Base-by-base conservation (phyloP, 1,140 invertebrate species). In the Eupeodes corollae region DNA sequence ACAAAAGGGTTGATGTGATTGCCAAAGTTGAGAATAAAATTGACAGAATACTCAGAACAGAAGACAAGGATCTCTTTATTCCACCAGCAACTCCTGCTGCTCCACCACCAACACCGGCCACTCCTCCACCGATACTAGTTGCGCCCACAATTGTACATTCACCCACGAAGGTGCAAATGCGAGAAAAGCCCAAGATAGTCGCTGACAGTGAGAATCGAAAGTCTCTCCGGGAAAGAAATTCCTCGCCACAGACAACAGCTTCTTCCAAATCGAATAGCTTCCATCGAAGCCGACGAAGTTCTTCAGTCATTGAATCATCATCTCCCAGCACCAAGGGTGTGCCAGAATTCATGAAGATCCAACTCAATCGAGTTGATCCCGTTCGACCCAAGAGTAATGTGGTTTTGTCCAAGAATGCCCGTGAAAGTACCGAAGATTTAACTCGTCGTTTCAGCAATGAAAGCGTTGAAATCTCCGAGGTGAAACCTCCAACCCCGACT, bases 261-360 rank as follows among this genome's bases (percentile, higher is more conserved):
- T 26, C 21, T 26, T 26, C 21, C 21, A 26, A 26, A 26, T 26
- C 21, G 8, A 26, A 26, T 26, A 26, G 21, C 21, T 26, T 26
- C 21, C 21, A 26, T 26, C 21, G 21, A 26, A 26, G 21, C 21
- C 40, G 40, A 5, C 14, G 40, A 18, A 42, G 40, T 21, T 42
- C 40, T 42, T 16, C 40, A 14, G 15, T 42, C 3, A 14, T 42
- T 6, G 40, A 42, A 18, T 14, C 12, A 18, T 42, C 19, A 6
- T 5, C 51, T 12, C 14, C n/a, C n/a, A 34, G 34, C 5, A 6
- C 14, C 13, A 44, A 3, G 33, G 34, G 2, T 6, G 71, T 82
- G n/a, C 80, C 80, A 2, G 81, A 84, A 64, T 83, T 83, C 58
- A 68, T 84, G 52, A 76, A 81, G 52, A 79, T 82, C 42, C 80